Conservation (phyloP, 2,113 vertebrate genomes). For the Tragelaphus imberbis region DNA sequence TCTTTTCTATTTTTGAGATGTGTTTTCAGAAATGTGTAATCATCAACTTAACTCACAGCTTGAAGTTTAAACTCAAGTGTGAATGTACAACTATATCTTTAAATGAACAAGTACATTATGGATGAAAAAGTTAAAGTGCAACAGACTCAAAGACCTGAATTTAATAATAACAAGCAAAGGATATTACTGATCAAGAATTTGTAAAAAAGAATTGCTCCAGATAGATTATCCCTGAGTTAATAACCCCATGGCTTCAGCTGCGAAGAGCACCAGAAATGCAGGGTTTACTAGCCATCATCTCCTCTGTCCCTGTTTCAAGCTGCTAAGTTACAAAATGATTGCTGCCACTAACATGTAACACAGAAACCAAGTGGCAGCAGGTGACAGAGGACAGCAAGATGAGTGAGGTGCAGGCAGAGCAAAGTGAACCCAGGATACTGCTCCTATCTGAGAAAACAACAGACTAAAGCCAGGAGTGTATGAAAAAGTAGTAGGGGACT, state of each 20-base stretch:
- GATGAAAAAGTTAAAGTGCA: constrained; percentile 29
- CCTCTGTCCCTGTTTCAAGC: not conserved
- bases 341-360: not conserved
- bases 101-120: not conserved
- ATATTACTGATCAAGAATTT: not conserved
- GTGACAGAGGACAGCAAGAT: not conserved
- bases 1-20: not conserved
- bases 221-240: not conserved
- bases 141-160: not conserved
- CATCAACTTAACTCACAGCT: not conserved
- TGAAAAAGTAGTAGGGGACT: not conserved
- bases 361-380: not conserved
- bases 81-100: not conserved
- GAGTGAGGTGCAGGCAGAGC: not conserved
- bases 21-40: constrained; percentile 12
- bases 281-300: not conserved
- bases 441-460: not conserved
- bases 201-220: not conserved
- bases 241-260: not conserved
- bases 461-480: not conserved
- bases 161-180: constrained; percentile 29
- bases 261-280: not conserved
- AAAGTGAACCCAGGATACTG: not conserved
- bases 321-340: not conserved
- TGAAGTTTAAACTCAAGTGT: constrained; percentile 22